phyloP scores from a whole-genome alignment of 2,888 invertebrate genomes.

The Melinaea menophilus region DNA sequence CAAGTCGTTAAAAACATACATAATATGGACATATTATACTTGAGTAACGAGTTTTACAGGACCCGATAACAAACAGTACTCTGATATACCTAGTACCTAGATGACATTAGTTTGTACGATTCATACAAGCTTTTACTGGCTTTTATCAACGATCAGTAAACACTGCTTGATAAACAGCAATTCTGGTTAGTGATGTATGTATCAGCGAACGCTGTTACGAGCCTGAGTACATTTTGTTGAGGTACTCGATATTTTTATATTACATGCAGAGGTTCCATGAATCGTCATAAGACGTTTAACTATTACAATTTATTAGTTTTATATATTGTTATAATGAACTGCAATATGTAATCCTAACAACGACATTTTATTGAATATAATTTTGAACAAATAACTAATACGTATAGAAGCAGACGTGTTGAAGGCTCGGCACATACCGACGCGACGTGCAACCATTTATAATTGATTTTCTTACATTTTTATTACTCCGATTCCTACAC shows the following conservation, averaged over 20 bases:
- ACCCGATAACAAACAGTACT: conserved; percentile 19
- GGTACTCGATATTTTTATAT: too few species aligned
- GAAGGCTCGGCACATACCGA: conserved; percentile 18
- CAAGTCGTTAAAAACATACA: background rate
- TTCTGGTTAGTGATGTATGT: conserved; percentile 30
- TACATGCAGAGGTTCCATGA: too few species aligned
- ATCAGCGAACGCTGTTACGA: background rate
- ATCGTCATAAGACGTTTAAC: too few species aligned
- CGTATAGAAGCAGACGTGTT: conserved; percentile 18
- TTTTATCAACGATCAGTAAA: conserved; percentile 65
- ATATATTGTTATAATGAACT: conserved; percentile 1
- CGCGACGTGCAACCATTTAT: conserved; percentile 21
- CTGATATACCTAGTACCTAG: conserved; percentile 16
- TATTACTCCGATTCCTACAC: conserved; percentile 6
- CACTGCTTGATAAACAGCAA: conserved; percentile 55
- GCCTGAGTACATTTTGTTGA: too few species aligned
- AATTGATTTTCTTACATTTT: conserved; percentile 24
- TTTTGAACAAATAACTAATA: conserved; percentile 14
- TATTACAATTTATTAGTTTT: too few species aligned
- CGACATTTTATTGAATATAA: conserved; percentile 4
- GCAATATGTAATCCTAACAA: background rate
- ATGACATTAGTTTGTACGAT: conserved; percentile 34
- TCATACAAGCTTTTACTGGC: conserved; percentile 55
- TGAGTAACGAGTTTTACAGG: conserved; percentile 17
- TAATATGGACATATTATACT: background rate